A percentile compares a stretch with the other conserved stretches of the same genome.
Evolutionary conservation across 2,113 vertebrate genomes (phyloP).

Genomic region (Nettapus auritus): DNA sequence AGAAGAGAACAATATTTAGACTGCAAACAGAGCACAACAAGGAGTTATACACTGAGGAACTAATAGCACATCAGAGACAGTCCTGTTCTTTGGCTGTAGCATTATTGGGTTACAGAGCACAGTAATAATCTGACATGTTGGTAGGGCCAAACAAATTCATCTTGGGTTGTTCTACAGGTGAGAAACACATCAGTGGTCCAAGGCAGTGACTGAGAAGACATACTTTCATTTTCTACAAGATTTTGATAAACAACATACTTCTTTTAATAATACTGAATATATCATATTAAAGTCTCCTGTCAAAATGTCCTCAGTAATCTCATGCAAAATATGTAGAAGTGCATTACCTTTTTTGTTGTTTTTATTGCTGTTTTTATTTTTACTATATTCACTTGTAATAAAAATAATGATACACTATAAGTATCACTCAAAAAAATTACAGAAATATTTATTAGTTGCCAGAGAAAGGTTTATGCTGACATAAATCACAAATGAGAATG

Average conservation of each 20-base stretch:
- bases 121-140: not conserved
- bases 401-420: not conserved
- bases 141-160: not conserved
- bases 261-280: not conserved
- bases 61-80: not conserved
- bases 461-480: not conserved
- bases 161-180: not conserved
- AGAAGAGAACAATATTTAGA: not conserved
- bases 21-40: not conserved
- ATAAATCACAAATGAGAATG: not conserved
- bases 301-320: not conserved
- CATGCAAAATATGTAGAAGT: not conserved
- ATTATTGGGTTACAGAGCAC: not conserved
- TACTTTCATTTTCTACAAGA: not conserved
- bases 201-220: fast-evolving
- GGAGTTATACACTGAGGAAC: not conserved
- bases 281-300: not conserved
- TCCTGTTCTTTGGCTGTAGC: not conserved
- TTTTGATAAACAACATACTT: not conserved
- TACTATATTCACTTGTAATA: not conserved
- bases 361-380: not conserved
- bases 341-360: not conserved
- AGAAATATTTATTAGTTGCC: not conserved
- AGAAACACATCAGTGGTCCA: not conserved
- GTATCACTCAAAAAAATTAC: not conserved